Base-by-base conservation (phyloP, 2,113 vertebrate species). In the Sterrhoptilus dennistouni region DNA sequence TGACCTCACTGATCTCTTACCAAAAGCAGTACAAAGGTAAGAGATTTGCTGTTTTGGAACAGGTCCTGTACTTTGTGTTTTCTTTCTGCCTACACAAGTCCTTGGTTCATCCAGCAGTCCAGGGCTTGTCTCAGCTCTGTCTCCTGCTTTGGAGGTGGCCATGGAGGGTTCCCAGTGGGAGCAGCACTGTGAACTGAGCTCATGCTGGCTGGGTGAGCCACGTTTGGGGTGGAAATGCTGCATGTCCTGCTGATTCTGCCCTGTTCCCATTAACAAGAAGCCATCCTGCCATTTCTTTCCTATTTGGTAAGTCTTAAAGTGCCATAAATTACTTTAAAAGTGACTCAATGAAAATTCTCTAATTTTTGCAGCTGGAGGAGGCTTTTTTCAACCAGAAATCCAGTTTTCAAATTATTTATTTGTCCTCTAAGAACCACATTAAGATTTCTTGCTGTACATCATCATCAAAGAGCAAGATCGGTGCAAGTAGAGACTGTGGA, bases 381-480 rank as follows among this genome's bases (percentile, higher is more conserved):
- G 21, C 7, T 33, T 19, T 57, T 87, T 88, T 49, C 60, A 76
- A 90, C 77, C 38, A 75, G 82, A 97, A 88, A 91, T 93, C 23
- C 63, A 94, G 68, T 87, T 97, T 97, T 95, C 78, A 69, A 90
- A 78, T 86, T 0, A 93, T 87, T 94, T 92, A 87, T 85, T 69
- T 72, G 50, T 87, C 83, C 84, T 76, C 22, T 85, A 95, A 96
- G 95, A 80, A 52, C 90, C 16, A 17, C 89, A 87, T 83, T 16
- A 92, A 79, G 79, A 96, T 96, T 98, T 95, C 87, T 96, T 95
- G 80, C 86, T 78, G 91, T 92, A 53, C 75, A 53, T 78, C 93
- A 49, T 35, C 68, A 61, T 54, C 61, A 71, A 64, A 75, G 75
- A 78, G 6, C 42, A 66, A 91, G 85, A 94, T 78, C 0, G 0